phyloP scores from a whole-genome alignment of 2,113 vertebrate species.

The Rana temporaria region DNA sequence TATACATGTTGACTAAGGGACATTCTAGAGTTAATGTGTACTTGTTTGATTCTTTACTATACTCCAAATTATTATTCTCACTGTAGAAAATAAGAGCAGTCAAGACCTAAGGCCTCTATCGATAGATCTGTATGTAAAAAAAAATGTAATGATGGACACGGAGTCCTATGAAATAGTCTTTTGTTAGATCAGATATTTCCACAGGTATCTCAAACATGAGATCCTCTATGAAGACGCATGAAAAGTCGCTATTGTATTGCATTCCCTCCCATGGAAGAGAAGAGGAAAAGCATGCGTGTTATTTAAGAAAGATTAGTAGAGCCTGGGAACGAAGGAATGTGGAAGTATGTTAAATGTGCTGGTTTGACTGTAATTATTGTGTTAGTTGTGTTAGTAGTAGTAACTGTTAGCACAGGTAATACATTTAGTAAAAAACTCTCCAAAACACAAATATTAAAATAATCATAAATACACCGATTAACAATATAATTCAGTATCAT shows the following conservation, averaged over 20 bases:
- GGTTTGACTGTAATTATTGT: neutral
- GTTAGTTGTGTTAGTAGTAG: conserved; percentile 22
- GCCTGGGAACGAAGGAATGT: conserved; percentile 39
- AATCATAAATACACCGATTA: neutral
- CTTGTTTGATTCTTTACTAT: neutral
- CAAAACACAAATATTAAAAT: no score
- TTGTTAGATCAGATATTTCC: conserved; percentile 51
- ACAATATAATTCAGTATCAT: no score
- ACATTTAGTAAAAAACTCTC: neutral
- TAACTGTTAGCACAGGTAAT: neutral
- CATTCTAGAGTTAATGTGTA: neutral
- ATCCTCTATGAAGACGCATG: conserved; percentile 43
- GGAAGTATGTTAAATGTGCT: conserved; percentile 19
- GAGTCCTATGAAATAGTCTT: conserved; percentile 43
- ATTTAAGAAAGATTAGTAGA: conserved; percentile 49
- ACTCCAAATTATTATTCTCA: neutral
- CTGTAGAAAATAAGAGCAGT: neutral
- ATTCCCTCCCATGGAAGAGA: conserved; percentile 29
- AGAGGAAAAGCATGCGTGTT: conserved; percentile 43
- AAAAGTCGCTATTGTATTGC: conserved; percentile 46
- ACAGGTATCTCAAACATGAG: conserved; percentile 49
- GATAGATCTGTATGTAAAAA: conserved; percentile 44
- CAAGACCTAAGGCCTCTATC: conserved; percentile 27
- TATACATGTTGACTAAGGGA: neutral
- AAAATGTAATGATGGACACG: conserved; percentile 38